phyloP scores from a whole-genome alignment of 2,888 invertebrate species.

The Cyclophora punctaria region DNA sequence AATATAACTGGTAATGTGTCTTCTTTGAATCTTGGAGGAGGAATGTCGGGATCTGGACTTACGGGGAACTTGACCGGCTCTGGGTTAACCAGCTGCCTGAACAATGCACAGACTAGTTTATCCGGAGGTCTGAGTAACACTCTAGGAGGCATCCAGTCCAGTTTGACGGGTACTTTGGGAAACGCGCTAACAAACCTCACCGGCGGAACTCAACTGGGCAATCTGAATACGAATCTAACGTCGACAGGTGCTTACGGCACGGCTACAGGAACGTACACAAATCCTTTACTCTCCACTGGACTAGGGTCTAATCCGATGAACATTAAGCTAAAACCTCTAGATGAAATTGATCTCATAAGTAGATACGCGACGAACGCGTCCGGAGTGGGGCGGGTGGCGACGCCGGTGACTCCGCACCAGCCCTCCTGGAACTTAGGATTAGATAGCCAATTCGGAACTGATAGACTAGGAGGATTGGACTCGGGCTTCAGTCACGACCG shows the following conservation, averaged over 20 bases:
- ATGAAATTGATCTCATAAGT: constrained; percentile 80
- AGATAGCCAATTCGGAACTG: constrained; percentile 76
- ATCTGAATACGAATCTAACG: constrained; percentile 56
- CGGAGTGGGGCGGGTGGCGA: constrained; percentile 71
- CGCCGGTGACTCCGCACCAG: constrained; percentile 79
- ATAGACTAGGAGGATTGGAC: constrained; percentile 73
- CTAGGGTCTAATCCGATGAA: constrained; percentile 76
- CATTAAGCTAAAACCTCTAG: constrained; percentile 81
- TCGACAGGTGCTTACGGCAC: constrained; percentile 56
- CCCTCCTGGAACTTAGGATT: constrained; percentile 75
- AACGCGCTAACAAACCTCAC: constrained; percentile 60
- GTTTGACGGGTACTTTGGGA: constrained; percentile 55
- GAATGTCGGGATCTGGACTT: constrained; percentile 61
- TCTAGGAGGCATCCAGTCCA: constrained; percentile 59
- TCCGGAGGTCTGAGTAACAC: constrained; percentile 59
- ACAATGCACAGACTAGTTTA: constrained; percentile 61
- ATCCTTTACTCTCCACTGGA: constrained; percentile 76
- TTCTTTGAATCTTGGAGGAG: constrained; percentile 56
- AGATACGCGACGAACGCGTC: constrained; percentile 67
- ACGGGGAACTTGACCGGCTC: constrained; percentile 68
- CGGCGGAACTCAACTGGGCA: constrained; percentile 56
- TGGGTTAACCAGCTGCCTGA: constrained; percentile 61
- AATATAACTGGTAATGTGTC: constrained; percentile 62
- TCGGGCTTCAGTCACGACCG: constrained; percentile 76
- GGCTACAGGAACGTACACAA: constrained; percentile 76